Conservation (phyloP, 1,140 invertebrate species). For the Centruroides vittatus region DNA sequence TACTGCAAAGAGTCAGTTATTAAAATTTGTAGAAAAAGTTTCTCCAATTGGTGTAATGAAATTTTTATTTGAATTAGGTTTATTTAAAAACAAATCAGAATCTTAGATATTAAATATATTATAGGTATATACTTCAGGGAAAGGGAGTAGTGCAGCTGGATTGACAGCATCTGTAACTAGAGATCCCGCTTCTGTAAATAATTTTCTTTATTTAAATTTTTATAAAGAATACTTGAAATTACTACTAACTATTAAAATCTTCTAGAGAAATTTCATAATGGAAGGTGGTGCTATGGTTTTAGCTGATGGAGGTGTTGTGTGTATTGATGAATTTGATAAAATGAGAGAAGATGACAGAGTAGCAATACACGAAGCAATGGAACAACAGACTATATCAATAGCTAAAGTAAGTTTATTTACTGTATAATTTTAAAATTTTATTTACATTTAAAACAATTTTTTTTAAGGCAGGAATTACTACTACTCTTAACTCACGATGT, state of each 20-base stretch:
- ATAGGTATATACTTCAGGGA: constrained; percentile 88
- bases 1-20: constrained; percentile 93
- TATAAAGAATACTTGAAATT: too few species aligned
- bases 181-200: constrained; percentile 71
- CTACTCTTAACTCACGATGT: constrained; percentile 94
- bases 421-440: background rate
- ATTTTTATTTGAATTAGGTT: too few species aligned
- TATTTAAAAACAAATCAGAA: too few species aligned
- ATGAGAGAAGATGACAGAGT: constrained; percentile 99
- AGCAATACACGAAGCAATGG: constrained; percentile 99
- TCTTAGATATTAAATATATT: too few species aligned
- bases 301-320: constrained; percentile 97
- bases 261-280: constrained; percentile 92
- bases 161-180: constrained; percentile 93
- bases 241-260: background rate
- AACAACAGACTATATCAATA: constrained; percentile 99
- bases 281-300: constrained; percentile 99
- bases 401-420: constrained; percentile 55
- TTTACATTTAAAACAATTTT: background rate
- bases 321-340: constrained; percentile 99
- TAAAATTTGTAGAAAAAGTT: constrained; percentile 95
- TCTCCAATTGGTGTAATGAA: constrained; percentile 65
- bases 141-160: constrained; percentile 97
- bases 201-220: too few species aligned
- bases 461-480: constrained; percentile 85